Evolutionary conservation across 2,888 invertebrate genomes (phyloP), one percentile per base, ranked within the genome.

Genomic region (Lycophotia porphyrea): DNA sequence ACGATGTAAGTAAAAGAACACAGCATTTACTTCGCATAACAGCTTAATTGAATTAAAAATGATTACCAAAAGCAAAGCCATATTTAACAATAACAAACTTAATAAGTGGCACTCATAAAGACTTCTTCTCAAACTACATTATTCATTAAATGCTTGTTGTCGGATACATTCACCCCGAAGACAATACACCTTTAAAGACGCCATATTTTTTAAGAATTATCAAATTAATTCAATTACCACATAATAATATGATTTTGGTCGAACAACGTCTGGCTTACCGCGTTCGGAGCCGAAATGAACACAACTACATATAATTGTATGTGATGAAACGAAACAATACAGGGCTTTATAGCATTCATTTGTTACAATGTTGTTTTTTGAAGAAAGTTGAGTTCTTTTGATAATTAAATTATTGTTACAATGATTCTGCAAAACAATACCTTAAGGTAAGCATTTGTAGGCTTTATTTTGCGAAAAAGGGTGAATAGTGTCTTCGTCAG

Each of bases 191-290:
- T 74, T 72, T 79, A 87, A 83, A 76, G 76, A 79, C 65, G 79
- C 73, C 71, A 80, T 82, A 86, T 84, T 86, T 84, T 81, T 79
- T 75, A 81, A 81, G 81, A 84, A 86, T 88, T 86, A 86, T 86
- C 75, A 77, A 88, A 86, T 87, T 87, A 82, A 88, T 87, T 84
- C 85, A 85, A 81, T 86, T 81, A 78, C 71, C 68, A 42, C 75
- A 82, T 81, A 84, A 88, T 84, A 70, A 86, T 81, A 82, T 84
- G 80, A 84, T 74, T 85, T 87, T 82, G 84, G 76, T 49, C 58
- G 85, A 42, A 39, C 61, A 73, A 69, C 71, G 73, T 73, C 77
- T 64, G 73, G 67, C 18, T 42, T 66, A 47, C 70, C 69, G 39
- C 70, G 66, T 67, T 76, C 67, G 36, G 60, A 42, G 44, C 47